phyloP scores from a whole-genome alignment of 2,888 invertebrate species.

The Catonia carolina region DNA sequence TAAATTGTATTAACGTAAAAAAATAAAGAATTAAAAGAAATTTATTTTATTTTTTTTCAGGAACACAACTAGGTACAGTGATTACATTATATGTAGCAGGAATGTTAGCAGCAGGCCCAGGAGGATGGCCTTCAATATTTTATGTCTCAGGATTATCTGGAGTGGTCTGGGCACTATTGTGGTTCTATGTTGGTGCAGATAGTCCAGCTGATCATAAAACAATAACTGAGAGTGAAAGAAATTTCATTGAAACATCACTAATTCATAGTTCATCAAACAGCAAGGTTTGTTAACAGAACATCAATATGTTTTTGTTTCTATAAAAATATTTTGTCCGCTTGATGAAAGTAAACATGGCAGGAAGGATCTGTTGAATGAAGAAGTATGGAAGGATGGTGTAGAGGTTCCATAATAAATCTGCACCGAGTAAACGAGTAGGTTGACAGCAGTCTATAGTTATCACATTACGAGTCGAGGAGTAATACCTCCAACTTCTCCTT shows the following conservation, averaged over 20 bases:
- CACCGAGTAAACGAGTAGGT: too few relatives aligned
- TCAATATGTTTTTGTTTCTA: constrained; percentile 3
- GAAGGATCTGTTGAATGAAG: not conserved
- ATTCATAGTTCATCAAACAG: constrained; percentile 24
- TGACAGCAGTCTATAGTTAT: too few relatives aligned
- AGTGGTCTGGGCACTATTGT: constrained; percentile 52
- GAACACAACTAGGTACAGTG: constrained; percentile 69
- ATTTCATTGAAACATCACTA: constrained; percentile 51
- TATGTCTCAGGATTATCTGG: constrained; percentile 63
- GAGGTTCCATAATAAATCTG: too few relatives aligned
- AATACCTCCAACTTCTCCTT: too few relatives aligned
- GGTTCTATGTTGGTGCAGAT: constrained; percentile 56
- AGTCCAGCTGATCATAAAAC: constrained; percentile 54
- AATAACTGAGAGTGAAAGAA: constrained; percentile 53
- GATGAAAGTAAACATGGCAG: not conserved
- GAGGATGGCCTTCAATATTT: constrained; percentile 75
- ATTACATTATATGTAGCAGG: constrained; percentile 68
- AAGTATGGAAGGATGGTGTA: too few relatives aligned
- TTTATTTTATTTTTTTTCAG: constrained; percentile 32
- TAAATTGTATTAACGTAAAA: too few relatives aligned
- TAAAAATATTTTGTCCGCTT: too few relatives aligned
- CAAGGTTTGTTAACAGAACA: constrained; percentile 21
- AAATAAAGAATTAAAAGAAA: too few relatives aligned
- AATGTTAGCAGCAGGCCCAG: constrained; percentile 55
- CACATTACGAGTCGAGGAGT: too few relatives aligned